Conservation (phyloP, 2,888 invertebrate species). For the Tipula confusa region DNA sequence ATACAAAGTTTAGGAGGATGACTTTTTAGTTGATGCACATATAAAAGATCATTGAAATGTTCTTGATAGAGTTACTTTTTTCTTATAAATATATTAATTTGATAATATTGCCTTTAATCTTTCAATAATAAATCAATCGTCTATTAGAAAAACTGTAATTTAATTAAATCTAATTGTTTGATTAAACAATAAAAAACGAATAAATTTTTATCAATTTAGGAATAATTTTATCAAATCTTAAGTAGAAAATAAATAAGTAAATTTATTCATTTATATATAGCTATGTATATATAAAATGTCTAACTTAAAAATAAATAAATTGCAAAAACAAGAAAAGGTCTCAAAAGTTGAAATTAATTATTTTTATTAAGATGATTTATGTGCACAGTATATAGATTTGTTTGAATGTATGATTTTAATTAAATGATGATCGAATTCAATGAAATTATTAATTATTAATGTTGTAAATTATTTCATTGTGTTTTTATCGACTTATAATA, state of each 20-base stretch:
- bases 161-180: slow-evolving; percentile 3
- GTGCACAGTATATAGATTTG: not conserved
- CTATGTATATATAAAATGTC: no score
- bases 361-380: not conserved
- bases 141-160: not conserved
- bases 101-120: no score
- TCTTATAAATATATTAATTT: not conserved
- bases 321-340: not conserved
- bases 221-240: not conserved
- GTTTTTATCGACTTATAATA: no score
- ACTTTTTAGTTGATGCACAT: no score
- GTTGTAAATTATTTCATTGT: not conserved
- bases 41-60: no score
- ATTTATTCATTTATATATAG: not conserved
- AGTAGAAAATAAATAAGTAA: not conserved
- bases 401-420: not conserved
- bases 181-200: not conserved
- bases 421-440: not conserved
- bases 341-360: slow-evolving; percentile 14
- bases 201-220: not conserved
- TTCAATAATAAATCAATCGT: not conserved
- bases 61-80: no score
- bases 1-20: no score
- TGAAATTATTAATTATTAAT: not conserved
- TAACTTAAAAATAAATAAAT: slow-evolving; percentile 25